A percentile compares a stretch with the other conserved stretches of the same genome.
Evolutionary conservation across 2,797 vertebrate genomes (phyloP).

Genomic region (Darevskia mixta): DNA sequence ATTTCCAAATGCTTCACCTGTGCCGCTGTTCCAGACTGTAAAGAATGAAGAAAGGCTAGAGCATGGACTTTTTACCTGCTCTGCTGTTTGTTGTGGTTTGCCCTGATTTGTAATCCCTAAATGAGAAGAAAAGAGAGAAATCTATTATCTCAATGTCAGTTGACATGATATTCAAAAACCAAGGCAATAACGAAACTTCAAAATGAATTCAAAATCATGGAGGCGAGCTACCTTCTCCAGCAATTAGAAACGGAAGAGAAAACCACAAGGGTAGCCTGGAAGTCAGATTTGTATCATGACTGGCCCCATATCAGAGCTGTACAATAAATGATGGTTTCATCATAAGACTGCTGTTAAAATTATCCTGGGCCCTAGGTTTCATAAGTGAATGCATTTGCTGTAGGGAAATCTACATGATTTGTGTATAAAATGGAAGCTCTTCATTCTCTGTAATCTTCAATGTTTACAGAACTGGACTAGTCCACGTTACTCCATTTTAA

Average conservation of each 20-base stretch:
- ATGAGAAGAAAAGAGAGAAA: neutral
- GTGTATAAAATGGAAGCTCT: conserved; percentile 5
- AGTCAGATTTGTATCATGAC: neutral
- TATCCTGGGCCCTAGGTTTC: neutral
- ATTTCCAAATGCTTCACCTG: neutral
- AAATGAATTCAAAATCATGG: neutral
- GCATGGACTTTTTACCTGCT: neutral
- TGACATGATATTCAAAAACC: neutral
- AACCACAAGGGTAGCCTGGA: neutral
- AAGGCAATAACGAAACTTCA: neutral
- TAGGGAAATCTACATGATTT: neutral
- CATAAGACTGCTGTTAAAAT: neutral
- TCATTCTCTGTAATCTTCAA: neutral
- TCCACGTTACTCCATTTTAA: neutral
- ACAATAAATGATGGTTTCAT: neutral
- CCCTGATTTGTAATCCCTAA: neutral
- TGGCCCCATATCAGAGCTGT: neutral
- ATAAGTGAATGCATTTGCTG: neutral
- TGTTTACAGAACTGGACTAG: neutral
- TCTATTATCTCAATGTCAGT: neutral
- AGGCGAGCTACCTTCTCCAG: neutral
- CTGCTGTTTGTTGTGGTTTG: neutral
- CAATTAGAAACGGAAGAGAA: neutral
- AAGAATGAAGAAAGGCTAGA: neutral
- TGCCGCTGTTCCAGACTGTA: neutral